Evolutionary conservation across 92 coral and sea anemone species (phyloP).

Genomic region (Phenganax subtilis): DNA sequence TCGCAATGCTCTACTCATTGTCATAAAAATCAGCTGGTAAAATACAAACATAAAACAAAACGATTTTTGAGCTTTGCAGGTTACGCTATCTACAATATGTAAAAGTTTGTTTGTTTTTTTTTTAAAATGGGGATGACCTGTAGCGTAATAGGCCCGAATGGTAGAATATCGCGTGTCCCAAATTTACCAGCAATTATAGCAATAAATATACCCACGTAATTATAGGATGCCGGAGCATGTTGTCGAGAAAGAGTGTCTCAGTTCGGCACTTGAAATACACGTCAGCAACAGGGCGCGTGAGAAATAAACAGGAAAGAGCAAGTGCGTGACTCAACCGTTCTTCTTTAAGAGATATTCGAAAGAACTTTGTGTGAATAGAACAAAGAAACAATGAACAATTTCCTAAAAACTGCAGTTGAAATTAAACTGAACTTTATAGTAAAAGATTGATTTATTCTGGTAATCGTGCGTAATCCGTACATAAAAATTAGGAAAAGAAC

Average conservation of each 20-base stretch:
- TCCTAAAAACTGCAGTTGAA: background rate
- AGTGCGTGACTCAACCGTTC: background rate
- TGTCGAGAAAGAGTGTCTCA: slow-evolving; percentile 16
- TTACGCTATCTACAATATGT: too few species aligned
- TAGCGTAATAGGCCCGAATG: too few species aligned
- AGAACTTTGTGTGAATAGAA: slow-evolving; percentile 11
- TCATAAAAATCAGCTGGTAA: too few species aligned
- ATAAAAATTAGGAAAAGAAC: too few species aligned
- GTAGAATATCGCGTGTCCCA: background rate
- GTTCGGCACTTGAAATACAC: background rate
- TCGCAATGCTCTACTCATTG: too few species aligned
- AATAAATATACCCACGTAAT: background rate
- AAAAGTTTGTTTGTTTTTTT: too few species aligned
- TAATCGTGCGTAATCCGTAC: too few species aligned
- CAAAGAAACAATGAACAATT: slow-evolving; percentile 24
- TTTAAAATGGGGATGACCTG: too few species aligned
- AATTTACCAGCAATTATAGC: slow-evolving; percentile 4
- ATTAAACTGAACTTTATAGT: too few species aligned
- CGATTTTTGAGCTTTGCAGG: too few species aligned
- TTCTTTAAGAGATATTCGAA: background rate
- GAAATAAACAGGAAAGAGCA: slow-evolving; percentile 21
- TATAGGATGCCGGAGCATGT: background rate
- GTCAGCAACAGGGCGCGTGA: slow-evolving; percentile 4
- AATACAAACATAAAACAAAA: too few species aligned
- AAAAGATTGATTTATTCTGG: too few species aligned